Percentiles rank a stretch among this genome's conserved stretches.
Evolutionary conservation across 2,113 vertebrate species (phyloP).

Genomic region (Galbula dea): DNA sequence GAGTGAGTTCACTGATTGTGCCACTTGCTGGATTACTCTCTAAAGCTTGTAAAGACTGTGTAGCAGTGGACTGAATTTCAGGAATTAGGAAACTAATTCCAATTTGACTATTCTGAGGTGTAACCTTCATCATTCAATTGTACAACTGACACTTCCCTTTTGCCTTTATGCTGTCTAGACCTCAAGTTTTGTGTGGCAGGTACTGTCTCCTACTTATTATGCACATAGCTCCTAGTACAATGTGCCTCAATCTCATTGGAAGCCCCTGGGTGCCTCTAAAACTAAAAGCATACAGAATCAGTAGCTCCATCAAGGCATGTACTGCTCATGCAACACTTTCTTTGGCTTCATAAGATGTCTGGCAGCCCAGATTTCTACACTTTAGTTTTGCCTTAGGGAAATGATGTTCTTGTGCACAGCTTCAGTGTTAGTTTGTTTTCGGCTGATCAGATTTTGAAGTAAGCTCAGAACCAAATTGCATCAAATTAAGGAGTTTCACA

Average conservation of each 20-base stretch:
- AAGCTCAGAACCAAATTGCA: conserved; percentile 11
- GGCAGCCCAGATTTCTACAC: not conserved
- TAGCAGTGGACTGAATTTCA: not conserved
- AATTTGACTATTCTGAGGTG: not conserved
- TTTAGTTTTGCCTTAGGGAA: not conserved
- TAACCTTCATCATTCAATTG: not conserved
- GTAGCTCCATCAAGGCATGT: not conserved
- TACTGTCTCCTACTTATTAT: not conserved
- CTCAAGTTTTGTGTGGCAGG: not conserved
- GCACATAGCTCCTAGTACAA: not conserved
- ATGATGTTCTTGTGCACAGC: not conserved
- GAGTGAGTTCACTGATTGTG: not conserved
- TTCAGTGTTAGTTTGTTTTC: not conserved
- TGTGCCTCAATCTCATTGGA: not conserved
- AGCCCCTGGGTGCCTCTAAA: not conserved
- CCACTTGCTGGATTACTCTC: not conserved
- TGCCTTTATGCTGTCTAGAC: not conserved
- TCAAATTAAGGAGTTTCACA: conserved; percentile 27
- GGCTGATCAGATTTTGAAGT: conserved; percentile 10
- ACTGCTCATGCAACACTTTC: not conserved
- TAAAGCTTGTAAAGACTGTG: no score
- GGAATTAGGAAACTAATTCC: not conserved
- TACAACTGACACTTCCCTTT: not conserved
- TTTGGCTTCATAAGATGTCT: not conserved
- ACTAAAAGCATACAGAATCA: not conserved